Conservation (phyloP, 2,888 invertebrate species). For the Meta bourneti region DNA sequence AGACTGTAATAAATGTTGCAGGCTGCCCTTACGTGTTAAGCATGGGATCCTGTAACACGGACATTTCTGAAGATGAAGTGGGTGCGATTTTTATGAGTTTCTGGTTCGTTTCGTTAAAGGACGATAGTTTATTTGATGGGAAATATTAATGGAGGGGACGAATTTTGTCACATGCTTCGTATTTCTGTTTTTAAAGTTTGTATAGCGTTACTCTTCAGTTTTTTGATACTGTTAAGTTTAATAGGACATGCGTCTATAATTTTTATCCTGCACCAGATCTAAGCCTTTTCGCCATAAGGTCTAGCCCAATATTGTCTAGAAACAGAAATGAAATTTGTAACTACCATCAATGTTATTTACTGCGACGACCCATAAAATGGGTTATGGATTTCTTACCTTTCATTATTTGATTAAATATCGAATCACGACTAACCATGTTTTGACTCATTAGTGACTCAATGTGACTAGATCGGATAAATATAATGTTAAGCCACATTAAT, state of each 20-base stretch:
- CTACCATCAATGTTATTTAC: too few relatives aligned
- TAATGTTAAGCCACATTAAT: too few relatives aligned
- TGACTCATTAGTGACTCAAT: too few relatives aligned
- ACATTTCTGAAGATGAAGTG: conserved; percentile 48
- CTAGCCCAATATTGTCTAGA: too few relatives aligned
- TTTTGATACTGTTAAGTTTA: not conserved
- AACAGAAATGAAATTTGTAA: too few relatives aligned
- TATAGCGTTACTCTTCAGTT: not conserved
- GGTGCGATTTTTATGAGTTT: conserved; percentile 51
- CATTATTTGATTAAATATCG: too few relatives aligned
- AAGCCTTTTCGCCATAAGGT: not conserved
- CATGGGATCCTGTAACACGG: conserved; percentile 36
- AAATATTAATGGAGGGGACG: conserved; percentile 34
- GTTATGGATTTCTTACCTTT: too few relatives aligned
- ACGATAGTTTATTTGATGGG: conserved; percentile 48
- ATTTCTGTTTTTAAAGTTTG: not conserved
- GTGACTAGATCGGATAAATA: too few relatives aligned
- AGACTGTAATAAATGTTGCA: conserved; percentile 59
- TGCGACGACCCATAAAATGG: too few relatives aligned
- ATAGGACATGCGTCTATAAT: not conserved
- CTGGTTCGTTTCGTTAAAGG: conserved; percentile 37
- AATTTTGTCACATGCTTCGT: conserved; percentile 22
- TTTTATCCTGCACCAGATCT: not conserved
- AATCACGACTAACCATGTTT: too few relatives aligned
- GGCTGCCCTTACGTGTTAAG: conserved; percentile 46